Percentiles rank a stretch among this genome's conserved stretches.
These are phyloP conservation scores for Falco naumanni DNA, from an alignment of 2,797 vertebrate species.

Conservation along the genomic window DNA sequence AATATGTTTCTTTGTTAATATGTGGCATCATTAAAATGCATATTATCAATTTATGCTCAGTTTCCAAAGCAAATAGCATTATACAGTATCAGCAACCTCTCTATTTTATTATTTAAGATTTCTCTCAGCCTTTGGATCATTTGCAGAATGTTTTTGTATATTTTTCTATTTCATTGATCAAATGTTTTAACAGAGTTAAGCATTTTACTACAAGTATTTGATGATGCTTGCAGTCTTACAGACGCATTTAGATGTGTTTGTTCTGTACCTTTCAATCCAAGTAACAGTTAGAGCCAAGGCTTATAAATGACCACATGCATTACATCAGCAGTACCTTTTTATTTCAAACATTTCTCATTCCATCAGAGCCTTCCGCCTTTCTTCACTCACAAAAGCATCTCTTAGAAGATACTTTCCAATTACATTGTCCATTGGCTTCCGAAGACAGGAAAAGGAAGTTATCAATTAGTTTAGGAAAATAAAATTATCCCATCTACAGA, in stretches of 20 bases:
- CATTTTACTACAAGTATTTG: background rate
- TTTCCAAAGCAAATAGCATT: background rate
- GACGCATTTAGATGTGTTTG: background rate
- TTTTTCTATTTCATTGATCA: background rate
- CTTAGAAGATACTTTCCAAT: background rate
- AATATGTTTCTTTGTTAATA: background rate
- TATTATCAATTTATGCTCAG: background rate
- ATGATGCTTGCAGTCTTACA: background rate
- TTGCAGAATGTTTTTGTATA: background rate
- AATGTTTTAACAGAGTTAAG: background rate
- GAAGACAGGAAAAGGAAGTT: background rate
- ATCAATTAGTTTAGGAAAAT: background rate
- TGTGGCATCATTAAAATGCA: background rate
- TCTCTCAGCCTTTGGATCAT: background rate
- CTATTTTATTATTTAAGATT: background rate
- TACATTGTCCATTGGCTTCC: background rate
- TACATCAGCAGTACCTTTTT: background rate
- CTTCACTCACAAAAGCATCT: background rate
- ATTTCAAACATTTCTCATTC: background rate
- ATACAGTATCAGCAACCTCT: fast-evolving
- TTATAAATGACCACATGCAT: background rate
- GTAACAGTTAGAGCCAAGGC: background rate
- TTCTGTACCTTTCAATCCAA: background rate
- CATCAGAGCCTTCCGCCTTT: background rate
- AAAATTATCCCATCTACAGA: background rate